These are phyloP conservation scores for Mythimna albipuncta DNA, from an alignment of 2,888 invertebrate genomes.

Conservation along the genomic window DNA sequence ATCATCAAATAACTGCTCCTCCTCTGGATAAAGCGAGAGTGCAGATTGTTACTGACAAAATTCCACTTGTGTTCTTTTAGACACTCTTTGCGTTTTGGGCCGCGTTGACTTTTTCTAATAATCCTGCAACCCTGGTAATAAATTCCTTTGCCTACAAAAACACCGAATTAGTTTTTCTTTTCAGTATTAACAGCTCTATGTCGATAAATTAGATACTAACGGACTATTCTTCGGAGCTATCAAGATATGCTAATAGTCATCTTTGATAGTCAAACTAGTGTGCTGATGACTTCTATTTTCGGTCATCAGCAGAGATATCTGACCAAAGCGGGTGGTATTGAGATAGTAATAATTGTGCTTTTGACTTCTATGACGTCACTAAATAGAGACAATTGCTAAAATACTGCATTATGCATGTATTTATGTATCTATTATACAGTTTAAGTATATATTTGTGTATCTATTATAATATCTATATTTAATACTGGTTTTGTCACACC, in stretches of 20 bases:
- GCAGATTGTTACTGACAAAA: too few species aligned
- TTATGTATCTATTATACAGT: too few species aligned
- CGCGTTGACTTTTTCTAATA: too few species aligned
- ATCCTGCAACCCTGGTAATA: too few species aligned
- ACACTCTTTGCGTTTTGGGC: too few species aligned
- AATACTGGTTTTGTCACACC: too few species aligned
- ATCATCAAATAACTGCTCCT: too few species aligned
- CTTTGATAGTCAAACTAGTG: conserved; percentile 82
- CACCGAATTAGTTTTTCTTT: background rate
- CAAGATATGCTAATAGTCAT: conserved; percentile 83
- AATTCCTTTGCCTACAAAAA: too few species aligned
- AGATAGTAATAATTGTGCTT: conserved; percentile 17
- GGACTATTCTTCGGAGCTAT: conserved; percentile 74
- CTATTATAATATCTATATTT: too few species aligned
- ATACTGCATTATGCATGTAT: background rate
- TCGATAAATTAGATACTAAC: conserved; percentile 69
- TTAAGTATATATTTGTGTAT: too few species aligned
- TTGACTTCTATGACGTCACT: conserved; percentile 15
- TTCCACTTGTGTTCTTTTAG: too few species aligned
- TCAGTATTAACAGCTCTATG: conserved; percentile 66
- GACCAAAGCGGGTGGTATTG: conserved; percentile 62
- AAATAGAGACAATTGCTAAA: background rate
- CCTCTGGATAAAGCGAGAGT: too few species aligned
- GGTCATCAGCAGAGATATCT: conserved; percentile 73
- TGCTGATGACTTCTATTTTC: conserved; percentile 73